Evolutionary conservation across 2,888 invertebrate species (phyloP), one percentile per base, ranked within the genome.

Genomic region (Pecten maximus): DNA sequence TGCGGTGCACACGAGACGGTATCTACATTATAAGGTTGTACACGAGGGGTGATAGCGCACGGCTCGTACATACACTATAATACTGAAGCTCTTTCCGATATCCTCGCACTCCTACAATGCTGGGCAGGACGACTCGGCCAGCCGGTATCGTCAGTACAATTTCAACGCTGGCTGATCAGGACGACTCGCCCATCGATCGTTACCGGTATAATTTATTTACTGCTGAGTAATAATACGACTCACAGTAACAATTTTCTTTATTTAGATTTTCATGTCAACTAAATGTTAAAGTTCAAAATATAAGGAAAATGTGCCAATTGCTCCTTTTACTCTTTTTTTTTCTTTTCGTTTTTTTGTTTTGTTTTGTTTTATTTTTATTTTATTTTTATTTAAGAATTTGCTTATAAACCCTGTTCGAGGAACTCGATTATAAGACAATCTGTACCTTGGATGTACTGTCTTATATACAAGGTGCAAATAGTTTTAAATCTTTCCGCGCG

Each of bases 151-250:
- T 10, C 44, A 44, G 44, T 44, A 10, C 44, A 10, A 44, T 12
- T 6, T 44, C 44, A 44, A 12, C 44, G 44, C 44, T 44, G 44
- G 12, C 60, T 60, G 28, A 16, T 2, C 60, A 60, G 28, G 60
- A 60, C 60, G 28, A 60, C 60, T n/a, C 60, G 4, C 15, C 60
- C 28, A 60, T 60, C 60, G 60, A 60, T 60, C 60, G n/a, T 3
- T 16, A 60, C 60, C n/a, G n/a, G 60, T n/a, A 60, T n/a, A 60
- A 60, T 60, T 15, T n/a, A 60, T 60, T n/a, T n/a, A 60, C 60
- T 16, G 2, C 3, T 4, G n/a, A 60, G 60, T 60, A 28, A 28
- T 44, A 44, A 6, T n/a, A 28, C 4, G 60, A 10, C 60, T 60
- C 16, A 3, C 28, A 2, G 28, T 28, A 16, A 60, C n/a, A 28